phyloP scores from a whole-genome alignment of 2,113 vertebrate genomes.

The Hydrolagus affinis region DNA sequence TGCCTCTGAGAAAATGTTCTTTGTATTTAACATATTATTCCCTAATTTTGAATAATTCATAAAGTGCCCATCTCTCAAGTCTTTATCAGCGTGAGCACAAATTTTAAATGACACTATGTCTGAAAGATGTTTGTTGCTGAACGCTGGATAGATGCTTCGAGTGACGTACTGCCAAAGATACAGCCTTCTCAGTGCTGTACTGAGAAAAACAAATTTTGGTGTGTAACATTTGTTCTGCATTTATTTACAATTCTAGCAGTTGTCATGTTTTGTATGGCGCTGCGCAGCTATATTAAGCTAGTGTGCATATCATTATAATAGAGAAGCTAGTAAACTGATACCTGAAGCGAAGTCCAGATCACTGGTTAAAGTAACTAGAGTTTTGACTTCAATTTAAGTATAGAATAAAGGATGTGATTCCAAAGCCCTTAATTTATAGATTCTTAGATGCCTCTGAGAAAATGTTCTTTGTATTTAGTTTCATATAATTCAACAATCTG shows the following conservation, averaged over 20 bases:
- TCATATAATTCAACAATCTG: background rate
- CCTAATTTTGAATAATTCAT: slow-evolving; percentile 27
- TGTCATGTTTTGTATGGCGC: background rate
- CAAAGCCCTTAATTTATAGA: background rate
- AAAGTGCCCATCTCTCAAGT: background rate
- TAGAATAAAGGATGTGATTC: background rate
- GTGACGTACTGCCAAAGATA: background rate
- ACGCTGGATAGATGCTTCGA: background rate
- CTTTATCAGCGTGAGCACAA: too few species aligned
- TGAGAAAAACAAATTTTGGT: background rate
- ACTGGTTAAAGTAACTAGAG: background rate
- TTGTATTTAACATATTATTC: background rate
- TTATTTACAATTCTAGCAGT: background rate
- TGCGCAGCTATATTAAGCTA: background rate
- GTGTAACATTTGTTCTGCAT: background rate
- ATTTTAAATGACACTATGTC: background rate
- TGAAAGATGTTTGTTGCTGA: background rate
- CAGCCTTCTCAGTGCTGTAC: background rate
- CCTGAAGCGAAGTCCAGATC: background rate
- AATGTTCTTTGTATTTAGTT: background rate
- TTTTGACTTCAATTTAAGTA: too few species aligned
- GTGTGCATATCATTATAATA: background rate
- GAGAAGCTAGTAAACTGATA: background rate
- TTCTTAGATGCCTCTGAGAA: background rate
- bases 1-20: background rate